These are phyloP conservation scores for Napeogenes inachia DNA, from an alignment of 2,888 invertebrate species.

Conservation along the genomic window DNA sequence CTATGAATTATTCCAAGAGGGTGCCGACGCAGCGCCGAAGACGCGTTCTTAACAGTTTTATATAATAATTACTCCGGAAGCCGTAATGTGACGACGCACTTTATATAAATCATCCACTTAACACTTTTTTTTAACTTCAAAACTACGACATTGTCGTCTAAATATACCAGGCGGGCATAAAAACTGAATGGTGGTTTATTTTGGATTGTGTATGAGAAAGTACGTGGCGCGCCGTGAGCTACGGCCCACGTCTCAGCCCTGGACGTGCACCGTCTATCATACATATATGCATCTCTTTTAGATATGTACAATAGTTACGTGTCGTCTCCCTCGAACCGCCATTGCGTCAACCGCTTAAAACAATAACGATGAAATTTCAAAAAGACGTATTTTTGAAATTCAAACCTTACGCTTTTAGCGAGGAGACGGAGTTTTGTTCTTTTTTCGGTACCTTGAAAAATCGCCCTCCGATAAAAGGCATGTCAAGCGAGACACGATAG, in stretches of 20 bases:
- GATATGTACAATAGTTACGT: conserved; percentile 17
- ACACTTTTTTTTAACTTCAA: conserved; percentile 63
- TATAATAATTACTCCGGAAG: conserved; percentile 69
- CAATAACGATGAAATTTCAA: conserved; percentile 63
- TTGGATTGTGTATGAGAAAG: conserved; percentile 71
- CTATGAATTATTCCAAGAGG: conserved; percentile 57
- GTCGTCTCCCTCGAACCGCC: conserved; percentile 43
- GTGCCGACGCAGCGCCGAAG: conserved; percentile 45
- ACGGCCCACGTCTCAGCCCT: conserved; percentile 58
- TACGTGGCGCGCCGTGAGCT: conserved; percentile 66
- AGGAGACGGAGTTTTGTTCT: conserved; percentile 31
- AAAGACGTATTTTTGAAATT: conserved; percentile 44
- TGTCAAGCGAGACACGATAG: conserved; percentile 34
- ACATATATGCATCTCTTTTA: conserved; percentile 48
- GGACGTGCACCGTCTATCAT: conserved; percentile 69
- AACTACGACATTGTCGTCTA: conserved; percentile 67
- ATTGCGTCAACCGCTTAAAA: conserved; percentile 64
- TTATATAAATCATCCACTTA: conserved; percentile 77
- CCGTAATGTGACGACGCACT: conserved; percentile 61
- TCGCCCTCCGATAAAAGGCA: conserved; percentile 39
- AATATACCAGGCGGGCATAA: conserved; percentile 69
- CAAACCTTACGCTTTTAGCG: conserved; percentile 45
- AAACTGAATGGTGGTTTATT: conserved; percentile 67
- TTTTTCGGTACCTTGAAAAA: conserved; percentile 33
- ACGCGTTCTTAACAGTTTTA: conserved; percentile 30